Percentiles rank a stretch among this genome's conserved stretches.
Evolutionary conservation across 2,113 vertebrate genomes (phyloP).

Genomic region (Hippocampus guttulatus): DNA sequence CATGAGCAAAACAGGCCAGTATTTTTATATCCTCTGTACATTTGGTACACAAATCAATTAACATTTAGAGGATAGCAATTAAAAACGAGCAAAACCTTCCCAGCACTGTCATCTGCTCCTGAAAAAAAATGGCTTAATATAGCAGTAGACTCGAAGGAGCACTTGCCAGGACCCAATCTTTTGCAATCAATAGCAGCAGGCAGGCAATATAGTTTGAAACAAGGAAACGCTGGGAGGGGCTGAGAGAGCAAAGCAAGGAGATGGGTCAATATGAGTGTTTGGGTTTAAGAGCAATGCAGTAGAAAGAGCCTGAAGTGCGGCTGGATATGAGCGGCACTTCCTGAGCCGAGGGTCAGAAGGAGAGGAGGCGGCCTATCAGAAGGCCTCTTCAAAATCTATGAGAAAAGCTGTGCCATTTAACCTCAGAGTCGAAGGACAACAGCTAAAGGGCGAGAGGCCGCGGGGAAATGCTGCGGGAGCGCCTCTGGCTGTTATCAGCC

Average conservation of each 20-base stretch:
- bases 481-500: slow-evolving; percentile 46
- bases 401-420: slow-evolving; percentile 58
- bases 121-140: slow-evolving; percentile 89
- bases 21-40: background rate
- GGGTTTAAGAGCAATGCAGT: slow-evolving; percentile 59
- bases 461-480: slow-evolving; percentile 28
- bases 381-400: slow-evolving; percentile 30
- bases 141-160: slow-evolving; percentile 79
- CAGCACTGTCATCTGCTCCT: slow-evolving; percentile 82
- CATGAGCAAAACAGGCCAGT: background rate
- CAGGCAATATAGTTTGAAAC: slow-evolving; percentile 72
- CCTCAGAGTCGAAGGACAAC: slow-evolving; percentile 42
- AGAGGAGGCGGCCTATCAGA: slow-evolving; percentile 41
- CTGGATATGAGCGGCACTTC: slow-evolving; percentile 49
- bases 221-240: slow-evolving; percentile 69
- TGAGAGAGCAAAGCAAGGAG: slow-evolving; percentile 41
- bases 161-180: slow-evolving; percentile 74
- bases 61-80: slow-evolving; percentile 80
- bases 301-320: slow-evolving; percentile 47
- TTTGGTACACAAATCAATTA: slow-evolving; percentile 82
- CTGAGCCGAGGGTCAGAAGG: slow-evolving; percentile 37
- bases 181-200: slow-evolving; percentile 81
- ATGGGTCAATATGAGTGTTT: slow-evolving; percentile 64
- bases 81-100: slow-evolving; percentile 77
- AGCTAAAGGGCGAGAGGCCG: slow-evolving; percentile 46